A percentile compares a stretch with the other conserved stretches of the same genome.
These are phyloP conservation scores for Oncorhynchus tshawytscha DNA, from an alignment of 2,113 vertebrate genomes.

Conservation along the genomic window DNA sequence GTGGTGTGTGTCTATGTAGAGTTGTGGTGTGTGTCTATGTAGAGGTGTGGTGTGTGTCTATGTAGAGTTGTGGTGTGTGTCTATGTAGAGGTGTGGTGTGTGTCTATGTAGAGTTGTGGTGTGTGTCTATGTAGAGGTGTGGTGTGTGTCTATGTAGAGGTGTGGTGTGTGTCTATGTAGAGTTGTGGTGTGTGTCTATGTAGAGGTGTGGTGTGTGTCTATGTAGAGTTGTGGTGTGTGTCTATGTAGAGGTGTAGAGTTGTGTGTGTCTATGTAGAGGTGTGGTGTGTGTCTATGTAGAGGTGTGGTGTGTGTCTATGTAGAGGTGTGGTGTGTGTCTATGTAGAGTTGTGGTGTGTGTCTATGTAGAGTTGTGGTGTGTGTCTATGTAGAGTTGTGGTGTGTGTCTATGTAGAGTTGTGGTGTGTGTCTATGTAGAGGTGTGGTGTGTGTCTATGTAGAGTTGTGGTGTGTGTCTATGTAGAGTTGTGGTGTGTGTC, in stretches of 20 bases:
- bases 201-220: too few species aligned
- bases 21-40: too few species aligned
- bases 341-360: not conserved
- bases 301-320: not conserved
- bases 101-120: not conserved
- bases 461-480: not conserved
- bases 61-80: too few species aligned
- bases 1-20: too few species aligned
- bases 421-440: not conserved
- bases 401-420: not conserved
- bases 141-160: not conserved
- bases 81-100: too few species aligned
- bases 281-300: not conserved
- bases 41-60: too few species aligned
- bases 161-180: too few species aligned
- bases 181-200: not conserved
- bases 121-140: not conserved
- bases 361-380: not conserved
- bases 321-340: too few species aligned
- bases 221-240: not conserved
- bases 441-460: not conserved
- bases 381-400: not conserved
- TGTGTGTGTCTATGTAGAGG: too few species aligned
- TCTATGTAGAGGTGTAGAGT: not conserved
- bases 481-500: not conserved